These are phyloP conservation scores for Caenorhabditis tropicalis DNA, from an alignment of 1,140 invertebrate genomes.

Conservation along the genomic window DNA sequence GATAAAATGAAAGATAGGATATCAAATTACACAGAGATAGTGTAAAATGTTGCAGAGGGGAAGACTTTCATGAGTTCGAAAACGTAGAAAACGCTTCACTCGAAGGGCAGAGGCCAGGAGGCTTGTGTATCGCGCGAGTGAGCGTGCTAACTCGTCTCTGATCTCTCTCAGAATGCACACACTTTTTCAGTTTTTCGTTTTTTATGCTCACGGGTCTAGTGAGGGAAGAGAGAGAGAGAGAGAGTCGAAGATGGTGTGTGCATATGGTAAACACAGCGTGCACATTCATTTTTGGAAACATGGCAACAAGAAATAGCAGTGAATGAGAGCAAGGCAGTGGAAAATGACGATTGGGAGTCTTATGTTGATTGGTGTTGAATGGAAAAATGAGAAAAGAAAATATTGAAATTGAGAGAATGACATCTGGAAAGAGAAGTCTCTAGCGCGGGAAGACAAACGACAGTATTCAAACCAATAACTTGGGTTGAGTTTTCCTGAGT, in stretches of 20 bases:
- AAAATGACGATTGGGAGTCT: too few species aligned
- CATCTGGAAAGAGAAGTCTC: background rate
- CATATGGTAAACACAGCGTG: constrained; percentile 26
- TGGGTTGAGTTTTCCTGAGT: too few species aligned
- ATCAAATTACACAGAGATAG: constrained; percentile 22
- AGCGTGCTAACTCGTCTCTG: constrained; percentile 13
- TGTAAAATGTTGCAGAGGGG: constrained; percentile 6
- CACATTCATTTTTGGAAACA: background rate
- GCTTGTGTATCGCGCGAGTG: background rate
- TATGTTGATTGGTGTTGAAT: too few species aligned
- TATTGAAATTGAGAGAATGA: too few species aligned
- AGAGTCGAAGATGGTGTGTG: background rate
- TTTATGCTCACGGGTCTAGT: background rate
- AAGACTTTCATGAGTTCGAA: background rate
- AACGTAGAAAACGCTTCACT: constrained; percentile 6
- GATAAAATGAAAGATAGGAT: constrained; percentile 11
- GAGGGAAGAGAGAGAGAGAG: background rate
- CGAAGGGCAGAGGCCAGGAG: background rate
- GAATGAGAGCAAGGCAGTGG: background rate
- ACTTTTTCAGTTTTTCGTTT: constrained; percentile 10
- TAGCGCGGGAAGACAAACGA: background rate
- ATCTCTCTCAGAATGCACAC: background rate
- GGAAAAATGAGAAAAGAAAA: background rate
- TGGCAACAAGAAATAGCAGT: background rate
- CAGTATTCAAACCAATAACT: too few species aligned